Base-by-base conservation (phyloP, 1,140 invertebrate species). In the Prorops nasuta region DNA sequence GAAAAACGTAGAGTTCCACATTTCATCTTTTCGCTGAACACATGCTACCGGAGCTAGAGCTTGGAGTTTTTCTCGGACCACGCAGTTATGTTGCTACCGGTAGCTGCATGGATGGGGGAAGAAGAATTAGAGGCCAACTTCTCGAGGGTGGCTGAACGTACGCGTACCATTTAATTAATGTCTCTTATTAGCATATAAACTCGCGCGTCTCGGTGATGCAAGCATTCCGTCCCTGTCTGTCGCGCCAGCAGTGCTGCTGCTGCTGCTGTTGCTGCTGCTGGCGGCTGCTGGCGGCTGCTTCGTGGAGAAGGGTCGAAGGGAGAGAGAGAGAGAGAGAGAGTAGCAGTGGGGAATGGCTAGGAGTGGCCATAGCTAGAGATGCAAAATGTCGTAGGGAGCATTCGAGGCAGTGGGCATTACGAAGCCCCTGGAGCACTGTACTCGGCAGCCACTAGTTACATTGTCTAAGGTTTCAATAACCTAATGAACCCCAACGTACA, bases 381-480 rank as follows among this genome's bases (percentile, higher is more conserved):
- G 50, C 49, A 53, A 64, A 66, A 60, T 63, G 63, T 62, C 60
- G 56, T 54, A 46, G 49, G 44, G 46, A 44, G 41, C 44, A 49
- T 32, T 51, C 48, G 43, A 44, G 38, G 49, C 46, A 68, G 46
- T 50, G 51, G 56, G 71, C 63, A 69, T 67, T 67, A 66, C 58
- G 69, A 72, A 74, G 68, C 71, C 71, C 62, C 60, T 63, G 39
- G 62, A 69, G 60, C 60, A 54, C 56, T 59, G 51, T 64, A 50
- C 54, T 51, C 49, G 57, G 46, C 51, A 56, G 52, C 49, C 55
- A 57, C 58, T 56, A 66, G 63, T 67, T 62, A 68, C 63, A 62
- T 64, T 63, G 63, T 64, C 67, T 72, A 71, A 69, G 71, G 69
- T 66, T 73, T 72, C 71, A 65, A 71, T 72, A 72, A 72, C 67